Percentiles rank a stretch among this genome's conserved stretches.
phyloP scores from a whole-genome alignment of 2,888 invertebrate species.

The Scaptomyza flava region DNA sequence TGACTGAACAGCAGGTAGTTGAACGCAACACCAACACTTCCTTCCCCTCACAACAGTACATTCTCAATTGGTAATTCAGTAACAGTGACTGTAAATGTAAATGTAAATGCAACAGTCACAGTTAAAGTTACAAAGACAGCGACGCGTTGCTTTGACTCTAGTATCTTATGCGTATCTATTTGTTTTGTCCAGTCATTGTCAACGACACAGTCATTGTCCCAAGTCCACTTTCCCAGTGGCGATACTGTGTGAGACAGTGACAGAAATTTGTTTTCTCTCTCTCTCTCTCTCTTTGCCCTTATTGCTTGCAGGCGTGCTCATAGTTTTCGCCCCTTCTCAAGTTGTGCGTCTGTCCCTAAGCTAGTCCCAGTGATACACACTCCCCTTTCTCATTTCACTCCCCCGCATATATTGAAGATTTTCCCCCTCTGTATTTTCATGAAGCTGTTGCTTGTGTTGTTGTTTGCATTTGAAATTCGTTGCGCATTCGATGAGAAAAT shows the following conservation, averaged over 20 bases:
- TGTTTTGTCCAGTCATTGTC: slow-evolving; percentile 49
- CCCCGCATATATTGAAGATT: slow-evolving; percentile 23
- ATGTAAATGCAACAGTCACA: slow-evolving; percentile 16
- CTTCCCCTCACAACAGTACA: neutral
- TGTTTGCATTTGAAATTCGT: slow-evolving; percentile 78
- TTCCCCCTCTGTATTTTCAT: neutral
- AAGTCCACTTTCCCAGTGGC: neutral
- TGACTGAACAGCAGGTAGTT: slow-evolving; percentile 20
- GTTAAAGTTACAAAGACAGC: slow-evolving; percentile 28
- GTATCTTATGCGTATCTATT: slow-evolving; percentile 19
- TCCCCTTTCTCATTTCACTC: neutral
- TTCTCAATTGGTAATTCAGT: slow-evolving; percentile 62
- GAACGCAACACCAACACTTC: slow-evolving; percentile 7
- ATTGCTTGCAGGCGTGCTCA: slow-evolving; percentile 57
- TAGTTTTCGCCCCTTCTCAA: slow-evolving; percentile 33
- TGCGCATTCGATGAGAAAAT: slow-evolving; percentile 70
- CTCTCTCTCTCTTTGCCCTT: slow-evolving; percentile 38
- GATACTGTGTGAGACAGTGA: neutral
- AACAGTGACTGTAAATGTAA: slow-evolving; percentile 31
- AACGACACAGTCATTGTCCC: slow-evolving; percentile 13
- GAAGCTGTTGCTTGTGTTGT: slow-evolving; percentile 18
- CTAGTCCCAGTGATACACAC: slow-evolving; percentile 27
- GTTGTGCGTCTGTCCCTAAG: slow-evolving; percentile 40
- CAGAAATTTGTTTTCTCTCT: slow-evolving; percentile 2
- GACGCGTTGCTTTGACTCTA: slow-evolving; percentile 18